phyloP scores from a whole-genome alignment of 2,888 invertebrate genomes.

The Tetanocera ferruginea region DNA sequence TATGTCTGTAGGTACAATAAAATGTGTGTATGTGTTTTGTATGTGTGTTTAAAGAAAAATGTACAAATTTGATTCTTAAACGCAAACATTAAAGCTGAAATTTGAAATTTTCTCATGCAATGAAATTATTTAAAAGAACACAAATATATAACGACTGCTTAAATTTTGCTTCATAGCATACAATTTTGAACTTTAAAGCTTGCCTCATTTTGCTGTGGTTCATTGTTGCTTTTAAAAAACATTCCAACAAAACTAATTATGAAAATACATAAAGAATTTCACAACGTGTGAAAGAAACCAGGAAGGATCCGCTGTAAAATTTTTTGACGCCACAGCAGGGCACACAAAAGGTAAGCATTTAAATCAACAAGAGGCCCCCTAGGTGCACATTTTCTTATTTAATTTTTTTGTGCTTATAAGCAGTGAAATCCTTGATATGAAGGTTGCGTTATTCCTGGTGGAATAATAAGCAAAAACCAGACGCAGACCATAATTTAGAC shows the following conservation, averaged over 20 bases:
- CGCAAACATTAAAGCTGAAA: no score
- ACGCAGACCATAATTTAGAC: neutral
- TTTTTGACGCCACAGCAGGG: neutral
- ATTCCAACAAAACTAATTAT: neutral
- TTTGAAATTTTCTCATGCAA: no score
- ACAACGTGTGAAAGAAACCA: neutral
- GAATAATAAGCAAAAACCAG: neutral
- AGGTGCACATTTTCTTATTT: neutral
- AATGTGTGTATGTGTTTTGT: neutral
- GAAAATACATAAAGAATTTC: neutral
- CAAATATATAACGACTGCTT: neutral
- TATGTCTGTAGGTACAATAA: neutral
- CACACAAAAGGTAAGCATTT: neutral
- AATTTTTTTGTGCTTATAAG: neutral
- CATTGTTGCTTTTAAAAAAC: neutral
- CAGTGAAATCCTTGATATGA: neutral
- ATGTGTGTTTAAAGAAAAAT: neutral
- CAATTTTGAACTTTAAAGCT: neutral
- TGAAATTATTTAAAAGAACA: no score
- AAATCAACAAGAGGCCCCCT: neutral
- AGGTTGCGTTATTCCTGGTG: neutral
- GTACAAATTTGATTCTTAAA: no score
- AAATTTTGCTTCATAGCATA: neutral
- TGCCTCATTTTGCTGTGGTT: neutral
- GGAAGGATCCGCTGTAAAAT: neutral